Evolutionary conservation across 2,797 vertebrate species (phyloP), one percentile per base, ranked within the genome.

Genomic region (Schizopygopsis pylzovi): DNA sequence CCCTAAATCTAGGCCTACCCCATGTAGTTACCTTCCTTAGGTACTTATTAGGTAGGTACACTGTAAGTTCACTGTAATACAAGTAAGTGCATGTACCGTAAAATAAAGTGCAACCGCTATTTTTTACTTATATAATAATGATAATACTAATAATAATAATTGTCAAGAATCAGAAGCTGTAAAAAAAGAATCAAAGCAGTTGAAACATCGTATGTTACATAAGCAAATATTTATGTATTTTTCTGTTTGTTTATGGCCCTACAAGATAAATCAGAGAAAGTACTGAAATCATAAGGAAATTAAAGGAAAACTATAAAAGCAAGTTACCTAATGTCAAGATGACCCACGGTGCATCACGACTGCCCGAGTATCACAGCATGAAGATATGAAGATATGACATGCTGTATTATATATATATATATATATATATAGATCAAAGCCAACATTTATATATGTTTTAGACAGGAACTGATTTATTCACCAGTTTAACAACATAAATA

Each of bases 341-440:
- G 9, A 76, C 71, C 82, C 56, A 83, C 13, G 43, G 39, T 37
- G 56, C 71, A 47, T 75, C 41, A 63, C 16, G 8, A 43, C 56
- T 49, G 43, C 81, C 20, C 5, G 9, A 75, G 12, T 22, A 63
- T 47, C 47, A 73, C 39, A 33, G 25, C 12, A 4, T 63, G 20
- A 49, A 39, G 13, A 75, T 49, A 4, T 63, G 12, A 49, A 39
- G 8, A 75, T 49, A 47, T n/a, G 10, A 2, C 49, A 73, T 10
- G n/a, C 71, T 11, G 39, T 61, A 80, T 63, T 79, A 33, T 33
- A 79, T 33, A 33, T 65, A 83, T 79, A 33, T 33, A 79, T 33
- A 33, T 65, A 83, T 33, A 33, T 33, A 33, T 65, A 83, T 33
- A 65, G 39, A 73, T 73, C 81, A 83, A 75, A 83, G 56, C 43